Base-by-base conservation (phyloP, 2,113 vertebrate species). In the Scomber colias region DNA sequence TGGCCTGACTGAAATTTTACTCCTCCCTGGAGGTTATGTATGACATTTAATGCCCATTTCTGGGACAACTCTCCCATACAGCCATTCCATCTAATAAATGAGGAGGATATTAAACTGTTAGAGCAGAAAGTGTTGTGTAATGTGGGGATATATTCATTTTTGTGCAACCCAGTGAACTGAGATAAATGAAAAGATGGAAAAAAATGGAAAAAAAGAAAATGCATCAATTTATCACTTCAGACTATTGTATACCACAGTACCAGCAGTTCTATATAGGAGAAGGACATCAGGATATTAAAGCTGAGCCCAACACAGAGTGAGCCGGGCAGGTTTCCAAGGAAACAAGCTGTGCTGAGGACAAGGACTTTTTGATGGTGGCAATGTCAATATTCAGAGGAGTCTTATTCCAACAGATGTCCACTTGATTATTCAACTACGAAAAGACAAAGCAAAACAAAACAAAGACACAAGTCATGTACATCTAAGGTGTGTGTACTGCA, bases 251-350 rank as follows among this genome's bases (percentile, higher is more conserved):
- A 40, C 24, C 24, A 55, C 3, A 59, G n/a, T 81, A 66, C 46
- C 51, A 71, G 71, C 66, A 68, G 55, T 68, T 81, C 49, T 51
- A 76, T 63, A 61, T 44, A 75, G 57, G 65, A 62, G 67, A 14
- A 35, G 49, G 66, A 68, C 54, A 62, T 13, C 3, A 68, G 72
- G 63, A 81, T 71, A 83, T 90, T 60, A 90, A 79, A 86, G 75
- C 57, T 57, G 59, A 77, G 79, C 68, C 68, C 54, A 71, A 77
- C 53, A 72, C 69, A 72, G 64, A 81, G 55, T 71, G 76, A 72
- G 64, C 50, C 49, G 15, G 56, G 53, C 84, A 67, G n/a, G 91
- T 92, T 89, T 91, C 85, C 88, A 91, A 77, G 91, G 87, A 75
- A 89, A 93, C 84, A 19, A 49, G 75, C 63, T 53, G 71, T 44